Base-by-base conservation (phyloP, 2,888 invertebrate genomes). In the Dynastes grantii region DNA sequence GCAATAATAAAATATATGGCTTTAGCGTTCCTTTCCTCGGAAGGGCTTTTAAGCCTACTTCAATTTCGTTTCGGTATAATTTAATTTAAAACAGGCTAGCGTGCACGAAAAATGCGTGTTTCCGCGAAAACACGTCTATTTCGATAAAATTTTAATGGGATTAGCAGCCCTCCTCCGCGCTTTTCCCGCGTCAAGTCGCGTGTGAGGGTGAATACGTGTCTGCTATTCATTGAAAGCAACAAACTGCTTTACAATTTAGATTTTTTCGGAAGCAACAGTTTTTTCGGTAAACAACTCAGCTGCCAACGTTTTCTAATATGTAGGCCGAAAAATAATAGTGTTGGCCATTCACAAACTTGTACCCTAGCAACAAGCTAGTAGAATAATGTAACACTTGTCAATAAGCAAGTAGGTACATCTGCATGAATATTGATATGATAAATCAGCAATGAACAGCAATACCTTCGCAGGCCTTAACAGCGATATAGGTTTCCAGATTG, bases 1-100 rank as follows among this genome's bases (percentile, higher is more conserved):
- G 73, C 73, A 61, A 73, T 73, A 73, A 61, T 73, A 73, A 73
- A 73, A 73, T 73, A 73, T 73, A 58, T 73, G 73, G 73, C 73
- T 40, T 73, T 45, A 37, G 37, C 73, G 27, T 58, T 61, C 37
- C 40, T 27, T 73, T 61, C 55, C 58, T 45, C 58, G 58, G 22
- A 73, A 73, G 37, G 73, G 58, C 58, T 73, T 73, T 73, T 58
- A 73, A 58, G 58, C 40, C 11, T 29, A 58, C 73, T 73, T 73
- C 58, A 73, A 73, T 73, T 73, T 61, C n/a, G 40, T 58, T 22
- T 22, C 22, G 58, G 73, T 61, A 58, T 73, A 73, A 73, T 73
- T 73, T 61, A 73, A 73, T 73, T 73, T 73, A 58, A 73, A 73
- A 37, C 61, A 22, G 73, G 22, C 9, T 73, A 73, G 61, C 58